Base-by-base conservation (phyloP, 2,797 vertebrate species). In the Thripadectes ignobilis region DNA sequence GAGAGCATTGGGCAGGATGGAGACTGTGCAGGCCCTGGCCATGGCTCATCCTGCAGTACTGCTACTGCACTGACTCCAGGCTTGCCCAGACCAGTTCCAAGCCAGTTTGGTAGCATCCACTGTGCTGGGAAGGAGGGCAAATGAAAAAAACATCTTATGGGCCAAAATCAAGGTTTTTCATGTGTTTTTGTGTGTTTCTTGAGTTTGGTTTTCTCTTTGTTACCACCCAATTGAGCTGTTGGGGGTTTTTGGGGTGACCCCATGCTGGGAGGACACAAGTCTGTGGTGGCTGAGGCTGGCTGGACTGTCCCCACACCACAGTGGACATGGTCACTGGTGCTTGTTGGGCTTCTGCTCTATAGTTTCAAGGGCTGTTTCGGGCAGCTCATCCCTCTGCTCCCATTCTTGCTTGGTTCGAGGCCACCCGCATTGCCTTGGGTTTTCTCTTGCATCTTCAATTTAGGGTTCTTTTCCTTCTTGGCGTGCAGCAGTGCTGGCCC, bases 71-170 rank as follows among this genome's bases (percentile, higher is more conserved):
- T 39, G 7, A 0, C 73, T 29, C 46, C 10, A 27, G 49, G 45
- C 73, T 66, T 39, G 57, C 16, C 11, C 0, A 5, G 29, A 23
- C 38, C 38, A 54, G 74, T 46, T 65, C 46, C 24, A 1, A 14
- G 29, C 45, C 55, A 21, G 5, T 26, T 52, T 4, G 0, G 2
- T 26, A 2, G 8, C 9, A 1, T 36, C 57, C 0, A 3, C 68
- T n/a, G 49, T 24, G 51, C 81, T 80, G 69, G 66, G 69, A 73
- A 38, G 93, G 26, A 62, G 46, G 69, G 20, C 54, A 19, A 61
- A 49, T 65, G 43, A 16, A 16, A 54, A 23, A 79, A 74, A 12
- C 15, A 30, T 27, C 68, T 12, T n/a, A 23, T 30, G 84, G 84
- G 84, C 55, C 15, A 12, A 48, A 54, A 41, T 32, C 63, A 3